Evolutionary conservation across 2,888 invertebrate species (phyloP).

Genomic region (Electrophaes corylata): DNA sequence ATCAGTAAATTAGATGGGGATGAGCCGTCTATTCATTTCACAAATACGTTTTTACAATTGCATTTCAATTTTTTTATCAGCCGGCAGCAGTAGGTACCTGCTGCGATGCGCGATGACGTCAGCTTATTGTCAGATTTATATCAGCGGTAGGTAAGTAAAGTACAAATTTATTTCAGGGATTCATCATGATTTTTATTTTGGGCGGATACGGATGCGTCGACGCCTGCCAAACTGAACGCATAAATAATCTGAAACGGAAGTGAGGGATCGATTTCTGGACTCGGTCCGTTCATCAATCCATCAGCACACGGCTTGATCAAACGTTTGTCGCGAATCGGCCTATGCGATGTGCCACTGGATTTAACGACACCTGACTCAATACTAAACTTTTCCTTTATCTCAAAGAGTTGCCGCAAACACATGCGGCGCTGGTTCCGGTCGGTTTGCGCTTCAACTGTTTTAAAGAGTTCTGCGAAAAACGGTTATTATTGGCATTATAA

Average conservation of each 20-base stretch:
- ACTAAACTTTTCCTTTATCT: conserved; percentile 25
- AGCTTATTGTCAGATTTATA: conserved; percentile 15
- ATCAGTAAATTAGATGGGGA: conserved; percentile 65
- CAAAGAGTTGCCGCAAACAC: conserved; percentile 32
- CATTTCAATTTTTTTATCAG: conserved; percentile 27
- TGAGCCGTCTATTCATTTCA: conserved; percentile 44
- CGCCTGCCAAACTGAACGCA: conserved; percentile 62
- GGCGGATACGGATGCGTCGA: conserved; percentile 58
- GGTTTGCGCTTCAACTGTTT: conserved; percentile 4
- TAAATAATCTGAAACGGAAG: conserved; percentile 65
- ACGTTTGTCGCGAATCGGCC: conserved; percentile 62
- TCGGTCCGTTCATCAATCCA: conserved; percentile 65
- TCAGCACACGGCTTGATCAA: conserved; percentile 69
- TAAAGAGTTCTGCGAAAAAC: conserved; percentile 14
- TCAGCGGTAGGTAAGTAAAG: conserved; percentile 12
- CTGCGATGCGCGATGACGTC: conserved; percentile 15
- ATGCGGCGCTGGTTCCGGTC: conserved; percentile 17
- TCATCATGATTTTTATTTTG: conserved; percentile 47
- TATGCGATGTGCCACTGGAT: conserved; percentile 34
- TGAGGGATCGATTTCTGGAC: conserved; percentile 60
- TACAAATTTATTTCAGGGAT: conserved; percentile 32
- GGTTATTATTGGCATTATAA: not conserved
- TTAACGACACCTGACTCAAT: conserved; percentile 47
- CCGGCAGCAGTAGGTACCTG: conserved; percentile 27
- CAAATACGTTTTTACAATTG: conserved; percentile 34